Percentiles rank a stretch among this genome's conserved stretches.
Conservation (phyloP, 1,140 invertebrate species). For the Andricus grossulariae region DNA sequence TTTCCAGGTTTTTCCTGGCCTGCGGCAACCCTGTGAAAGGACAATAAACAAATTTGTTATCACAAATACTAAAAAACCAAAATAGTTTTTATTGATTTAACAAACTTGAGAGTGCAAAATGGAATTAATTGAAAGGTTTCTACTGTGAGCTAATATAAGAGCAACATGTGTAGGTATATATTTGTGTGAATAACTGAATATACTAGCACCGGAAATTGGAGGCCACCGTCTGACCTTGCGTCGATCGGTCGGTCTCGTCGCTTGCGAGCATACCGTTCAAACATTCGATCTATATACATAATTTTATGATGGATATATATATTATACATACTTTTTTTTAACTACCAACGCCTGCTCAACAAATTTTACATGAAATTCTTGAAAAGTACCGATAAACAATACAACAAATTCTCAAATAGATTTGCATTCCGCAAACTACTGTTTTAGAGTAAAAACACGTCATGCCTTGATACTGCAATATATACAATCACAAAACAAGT, state of each 20-base stretch:
- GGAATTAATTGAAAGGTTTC: not conserved
- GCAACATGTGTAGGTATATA: conserved; percentile 46
- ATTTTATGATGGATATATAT: not conserved
- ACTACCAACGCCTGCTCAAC: conserved; percentile 18
- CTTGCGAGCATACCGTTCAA: conserved; percentile 56
- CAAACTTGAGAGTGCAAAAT: not conserved
- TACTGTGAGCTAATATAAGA: conserved; percentile 38
- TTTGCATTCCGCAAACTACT: too few relatives aligned
- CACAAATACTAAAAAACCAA: too few relatives aligned
- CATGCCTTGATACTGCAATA: too few relatives aligned
- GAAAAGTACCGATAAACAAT: not conserved
- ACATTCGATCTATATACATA: conserved; percentile 57
- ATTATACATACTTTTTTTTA: not conserved
- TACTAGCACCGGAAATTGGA: conserved; percentile 74
- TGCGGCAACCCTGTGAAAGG: too few relatives aligned
- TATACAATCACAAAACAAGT: too few relatives aligned
- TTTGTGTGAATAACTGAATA: conserved; percentile 51
- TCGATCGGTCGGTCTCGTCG: conserved; percentile 60
- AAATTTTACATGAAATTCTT: not conserved
- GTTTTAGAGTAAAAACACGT: too few relatives aligned
- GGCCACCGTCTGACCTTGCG: conserved; percentile 75
- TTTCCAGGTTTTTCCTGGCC: too few relatives aligned
- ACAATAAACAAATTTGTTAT: too few relatives aligned
- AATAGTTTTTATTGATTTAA: too few relatives aligned
- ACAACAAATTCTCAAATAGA: not conserved